These are phyloP conservation scores for Acanthopleura granulata DNA, from an alignment of 2,888 invertebrate genomes.

Conservation along the genomic window DNA sequence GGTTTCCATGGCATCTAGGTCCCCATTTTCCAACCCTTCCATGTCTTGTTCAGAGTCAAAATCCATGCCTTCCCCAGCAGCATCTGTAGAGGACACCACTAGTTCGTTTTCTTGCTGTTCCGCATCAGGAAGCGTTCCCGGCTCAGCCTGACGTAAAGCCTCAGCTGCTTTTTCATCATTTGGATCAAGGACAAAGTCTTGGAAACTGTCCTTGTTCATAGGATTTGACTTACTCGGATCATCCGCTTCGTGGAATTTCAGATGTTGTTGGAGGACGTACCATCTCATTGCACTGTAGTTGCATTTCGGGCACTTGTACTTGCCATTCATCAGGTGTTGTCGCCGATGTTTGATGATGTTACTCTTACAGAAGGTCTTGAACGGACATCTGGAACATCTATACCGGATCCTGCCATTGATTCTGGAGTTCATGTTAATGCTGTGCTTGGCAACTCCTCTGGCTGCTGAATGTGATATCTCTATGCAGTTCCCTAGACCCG, in stretches of 20 bases:
- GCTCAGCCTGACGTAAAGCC: slow-evolving; percentile 25
- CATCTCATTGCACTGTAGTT: slow-evolving; percentile 51
- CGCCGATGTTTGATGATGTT: slow-evolving; percentile 53
- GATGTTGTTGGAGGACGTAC: slow-evolving; percentile 49
- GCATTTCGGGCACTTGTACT: slow-evolving; percentile 51
- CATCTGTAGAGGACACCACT: background rate
- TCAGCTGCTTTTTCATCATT: slow-evolving; percentile 38
- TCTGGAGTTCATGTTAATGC: background rate
- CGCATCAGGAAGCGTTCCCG: background rate
- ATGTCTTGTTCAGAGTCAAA: slow-evolving; percentile 18
- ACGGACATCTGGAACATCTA: slow-evolving; percentile 52
- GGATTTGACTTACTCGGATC: slow-evolving; percentile 28
- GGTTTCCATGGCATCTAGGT: slow-evolving; percentile 33
- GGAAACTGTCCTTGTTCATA: slow-evolving; percentile 25
- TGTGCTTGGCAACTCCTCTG: background rate
- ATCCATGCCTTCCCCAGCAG: background rate
- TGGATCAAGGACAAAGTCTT: slow-evolving; percentile 48
- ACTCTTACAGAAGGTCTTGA: slow-evolving; percentile 45
- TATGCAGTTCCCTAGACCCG: background rate
- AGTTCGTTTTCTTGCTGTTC: background rate
- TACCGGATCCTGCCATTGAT: slow-evolving; percentile 43
- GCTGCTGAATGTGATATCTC: background rate
- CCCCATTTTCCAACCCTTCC: slow-evolving; percentile 37
- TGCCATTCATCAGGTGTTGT: slow-evolving; percentile 48
- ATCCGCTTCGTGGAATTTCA: slow-evolving; percentile 44